Evolutionary conservation across 1,140 invertebrate species (phyloP).

Genomic region (Drosophila seguyi): DNA sequence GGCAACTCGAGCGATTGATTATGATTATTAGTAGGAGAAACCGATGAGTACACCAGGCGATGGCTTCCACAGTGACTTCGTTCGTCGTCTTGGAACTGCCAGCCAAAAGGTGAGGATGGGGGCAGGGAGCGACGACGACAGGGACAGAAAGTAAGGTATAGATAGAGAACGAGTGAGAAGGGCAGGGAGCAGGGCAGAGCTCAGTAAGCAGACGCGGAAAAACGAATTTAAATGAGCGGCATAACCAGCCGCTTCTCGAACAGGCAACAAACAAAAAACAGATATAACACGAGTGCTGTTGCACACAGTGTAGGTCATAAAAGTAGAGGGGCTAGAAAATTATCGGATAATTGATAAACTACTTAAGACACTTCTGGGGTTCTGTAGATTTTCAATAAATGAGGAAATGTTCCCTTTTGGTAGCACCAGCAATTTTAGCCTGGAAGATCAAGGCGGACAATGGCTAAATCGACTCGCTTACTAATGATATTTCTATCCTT

Average conservation of each 20-base stretch:
- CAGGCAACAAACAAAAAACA: slow-evolving; percentile 16
- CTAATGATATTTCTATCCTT: not conserved
- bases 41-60: slow-evolving; percentile 15
- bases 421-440: too few relatives aligned
- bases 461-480: not conserved
- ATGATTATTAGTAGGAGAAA: slow-evolving; percentile 78
- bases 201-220: slow-evolving; percentile 57
- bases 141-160: slow-evolving; percentile 10
- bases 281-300: slow-evolving; percentile 9
- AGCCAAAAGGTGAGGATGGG: slow-evolving; percentile 10
- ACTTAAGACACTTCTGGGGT: not conserved
- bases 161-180: slow-evolving; percentile 25
- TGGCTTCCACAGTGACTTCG: slow-evolving; percentile 27
- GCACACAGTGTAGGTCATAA: slow-evolving; percentile 12
- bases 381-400: not conserved
- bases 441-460: not conserved
- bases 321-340: not conserved
- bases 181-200: slow-evolving; percentile 17
- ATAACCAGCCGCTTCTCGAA: slow-evolving; percentile 20
- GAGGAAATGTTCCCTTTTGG: too few relatives aligned
- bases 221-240: slow-evolving; percentile 76
- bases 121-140: slow-evolving; percentile 3
- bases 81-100: slow-evolving; percentile 53
- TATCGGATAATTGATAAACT: not conserved
- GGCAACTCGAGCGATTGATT: slow-evolving; percentile 70